These are phyloP conservation scores for Diceros bicornis DNA, from an alignment of 2,797 vertebrate genomes.

Conservation along the genomic window DNA sequence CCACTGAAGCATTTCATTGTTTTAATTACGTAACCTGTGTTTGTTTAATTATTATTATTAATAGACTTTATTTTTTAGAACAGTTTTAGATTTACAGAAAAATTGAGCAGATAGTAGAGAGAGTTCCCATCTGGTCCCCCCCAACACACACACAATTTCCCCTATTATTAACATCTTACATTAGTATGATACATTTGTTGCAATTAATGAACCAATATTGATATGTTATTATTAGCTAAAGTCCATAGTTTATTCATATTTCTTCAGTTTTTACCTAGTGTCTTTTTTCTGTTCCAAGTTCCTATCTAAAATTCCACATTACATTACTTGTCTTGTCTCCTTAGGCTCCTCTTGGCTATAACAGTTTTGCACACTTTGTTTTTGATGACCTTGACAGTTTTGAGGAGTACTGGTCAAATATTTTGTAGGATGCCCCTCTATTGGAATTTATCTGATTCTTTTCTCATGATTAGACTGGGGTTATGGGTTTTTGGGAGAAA, in stretches of 20 bases:
- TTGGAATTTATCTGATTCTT: neutral
- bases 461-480: neutral
- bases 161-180: neutral
- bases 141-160: neutral
- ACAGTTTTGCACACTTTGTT: neutral
- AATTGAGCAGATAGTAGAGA: neutral
- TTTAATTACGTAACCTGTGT: slow-evolving; percentile 10
- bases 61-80: neutral
- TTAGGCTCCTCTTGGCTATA: neutral
- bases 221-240: neutral
- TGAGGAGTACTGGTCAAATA: neutral
- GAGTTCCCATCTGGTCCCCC: neutral
- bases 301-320: neutral
- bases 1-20: neutral
- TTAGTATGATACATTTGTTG: neutral
- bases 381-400: neutral
- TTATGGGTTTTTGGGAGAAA: neutral
- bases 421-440: neutral
- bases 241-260: neutral
- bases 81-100: slow-evolving; percentile 2
- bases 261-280: slow-evolving; percentile 6
- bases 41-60: slow-evolving; percentile 1
- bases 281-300: neutral
- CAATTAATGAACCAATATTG: neutral
- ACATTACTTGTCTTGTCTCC: neutral